A percentile compares a stretch with the other conserved stretches of the same genome.
Evolutionary conservation across 2,797 vertebrate species (phyloP).

Genomic region (Melanogrammus aeglefinus): DNA sequence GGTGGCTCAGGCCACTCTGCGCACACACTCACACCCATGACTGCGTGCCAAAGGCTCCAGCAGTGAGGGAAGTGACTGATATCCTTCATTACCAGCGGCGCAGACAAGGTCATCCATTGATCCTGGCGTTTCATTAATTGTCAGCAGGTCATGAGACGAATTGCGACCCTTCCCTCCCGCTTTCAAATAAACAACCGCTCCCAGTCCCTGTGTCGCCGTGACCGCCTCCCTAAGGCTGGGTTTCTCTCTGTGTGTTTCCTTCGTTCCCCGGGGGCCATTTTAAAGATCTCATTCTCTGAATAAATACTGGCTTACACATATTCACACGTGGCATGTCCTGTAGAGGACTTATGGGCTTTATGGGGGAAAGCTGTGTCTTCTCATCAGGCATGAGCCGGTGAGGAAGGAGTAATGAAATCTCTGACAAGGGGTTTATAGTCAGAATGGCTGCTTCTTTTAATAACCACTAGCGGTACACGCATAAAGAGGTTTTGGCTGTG

Average conservation of each 20-base stretch:
- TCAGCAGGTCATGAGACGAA: slow-evolving; percentile 61
- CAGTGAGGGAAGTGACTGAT: slow-evolving; percentile 66
- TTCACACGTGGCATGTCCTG: neutral
- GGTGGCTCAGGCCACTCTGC: neutral
- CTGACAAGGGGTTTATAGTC: neutral
- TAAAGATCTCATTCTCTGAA: neutral
- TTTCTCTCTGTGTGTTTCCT: neutral
- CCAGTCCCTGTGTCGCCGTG: neutral
- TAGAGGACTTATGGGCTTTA: neutral
- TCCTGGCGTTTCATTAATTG: slow-evolving; percentile 72
- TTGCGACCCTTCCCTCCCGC: slow-evolving; percentile 36
- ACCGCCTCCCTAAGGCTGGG: neutral
- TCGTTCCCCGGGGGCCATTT: neutral
- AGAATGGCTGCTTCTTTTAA: neutral
- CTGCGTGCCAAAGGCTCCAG: slow-evolving; percentile 16
- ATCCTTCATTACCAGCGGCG: slow-evolving; percentile 68
- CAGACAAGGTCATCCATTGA: slow-evolving; percentile 73
- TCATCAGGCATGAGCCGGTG: neutral
- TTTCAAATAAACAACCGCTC: slow-evolving; percentile 33
- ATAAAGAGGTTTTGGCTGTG: neutral
- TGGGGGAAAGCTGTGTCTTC: neutral
- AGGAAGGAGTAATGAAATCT: neutral
- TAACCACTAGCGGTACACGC: neutral
- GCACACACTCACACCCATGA: slow-evolving; percentile 6
- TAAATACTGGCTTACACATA: neutral